A percentile compares a stretch with the other conserved stretches of the same genome.
Conservation (phyloP, 2,113 vertebrate genomes). For the Eptesicus fuscus region DNA sequence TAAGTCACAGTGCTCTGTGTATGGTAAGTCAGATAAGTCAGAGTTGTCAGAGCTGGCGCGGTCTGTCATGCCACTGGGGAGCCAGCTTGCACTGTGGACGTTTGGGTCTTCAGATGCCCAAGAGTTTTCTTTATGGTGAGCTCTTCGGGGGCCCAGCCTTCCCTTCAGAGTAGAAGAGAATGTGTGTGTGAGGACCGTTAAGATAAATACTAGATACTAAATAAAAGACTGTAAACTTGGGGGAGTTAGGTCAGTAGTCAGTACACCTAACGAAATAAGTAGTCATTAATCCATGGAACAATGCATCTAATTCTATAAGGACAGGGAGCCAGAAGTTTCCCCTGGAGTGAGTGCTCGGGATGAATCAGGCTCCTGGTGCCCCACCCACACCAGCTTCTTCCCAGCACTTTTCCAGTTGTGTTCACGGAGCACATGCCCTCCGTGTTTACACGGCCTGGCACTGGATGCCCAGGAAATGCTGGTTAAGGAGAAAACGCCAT, state of each 20-base stretch:
- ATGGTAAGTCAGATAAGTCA: neutral
- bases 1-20: too few species aligned
- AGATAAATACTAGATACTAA: neutral
- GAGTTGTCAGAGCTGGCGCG: neutral
- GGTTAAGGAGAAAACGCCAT: fast-evolving
- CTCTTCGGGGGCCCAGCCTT: neutral
- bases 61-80: neutral
- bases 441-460: neutral
- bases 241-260: neutral
- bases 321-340: neutral
- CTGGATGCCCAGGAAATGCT: neutral
- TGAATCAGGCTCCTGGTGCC: neutral
- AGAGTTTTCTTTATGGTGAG: neutral
- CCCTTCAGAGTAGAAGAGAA: neutral
- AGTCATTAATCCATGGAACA: neutral
- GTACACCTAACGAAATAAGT: neutral
- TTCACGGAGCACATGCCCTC: neutral
- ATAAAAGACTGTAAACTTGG: neutral
- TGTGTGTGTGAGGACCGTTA: neutral
- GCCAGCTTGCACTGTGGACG: neutral
- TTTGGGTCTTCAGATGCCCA: too few species aligned
- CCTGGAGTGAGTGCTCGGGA: neutral
- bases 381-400: neutral
- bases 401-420: neutral
- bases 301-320: too few species aligned